Conservation (phyloP, 2,113 vertebrate species). For the Halcyon senegalensis region DNA sequence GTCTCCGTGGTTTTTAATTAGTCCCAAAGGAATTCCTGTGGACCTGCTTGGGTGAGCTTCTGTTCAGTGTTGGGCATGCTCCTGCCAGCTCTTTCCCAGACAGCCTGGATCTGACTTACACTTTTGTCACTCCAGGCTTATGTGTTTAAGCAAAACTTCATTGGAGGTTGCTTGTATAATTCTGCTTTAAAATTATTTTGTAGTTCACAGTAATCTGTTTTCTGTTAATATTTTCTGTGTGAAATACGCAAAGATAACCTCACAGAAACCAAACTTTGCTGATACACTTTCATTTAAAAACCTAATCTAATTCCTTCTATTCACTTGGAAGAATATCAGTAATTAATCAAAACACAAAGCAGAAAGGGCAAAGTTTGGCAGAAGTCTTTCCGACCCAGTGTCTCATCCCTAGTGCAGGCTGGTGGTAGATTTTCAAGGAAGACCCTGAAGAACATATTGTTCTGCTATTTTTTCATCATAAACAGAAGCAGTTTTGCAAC, state of each 20-base stretch:
- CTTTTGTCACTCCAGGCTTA: no score
- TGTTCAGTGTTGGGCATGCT: neutral
- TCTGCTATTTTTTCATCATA: neutral
- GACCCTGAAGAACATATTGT: neutral
- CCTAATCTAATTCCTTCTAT: neutral
- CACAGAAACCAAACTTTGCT: accelerated
- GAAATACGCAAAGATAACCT: neutral
- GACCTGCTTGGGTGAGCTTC: neutral
- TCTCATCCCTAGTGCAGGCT: neutral
- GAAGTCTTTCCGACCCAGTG: neutral
- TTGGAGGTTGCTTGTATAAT: neutral
- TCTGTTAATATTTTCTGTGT: neutral
- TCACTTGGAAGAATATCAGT: neutral
- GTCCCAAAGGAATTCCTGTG: neutral
- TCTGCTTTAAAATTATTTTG: neutral
- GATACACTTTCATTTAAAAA: neutral
- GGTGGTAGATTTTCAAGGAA: neutral
- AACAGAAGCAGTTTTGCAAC: neutral
- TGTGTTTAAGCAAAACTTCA: neutral
- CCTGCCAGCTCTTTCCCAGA: neutral
- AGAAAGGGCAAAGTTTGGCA: neutral
- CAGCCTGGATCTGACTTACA: neutral
- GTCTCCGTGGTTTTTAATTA: neutral
- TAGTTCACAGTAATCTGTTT: neutral
- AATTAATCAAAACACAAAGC: neutral